Evolutionary conservation across 2,113 vertebrate species (phyloP).

Genomic region (Odocoileus hemionus): DNA sequence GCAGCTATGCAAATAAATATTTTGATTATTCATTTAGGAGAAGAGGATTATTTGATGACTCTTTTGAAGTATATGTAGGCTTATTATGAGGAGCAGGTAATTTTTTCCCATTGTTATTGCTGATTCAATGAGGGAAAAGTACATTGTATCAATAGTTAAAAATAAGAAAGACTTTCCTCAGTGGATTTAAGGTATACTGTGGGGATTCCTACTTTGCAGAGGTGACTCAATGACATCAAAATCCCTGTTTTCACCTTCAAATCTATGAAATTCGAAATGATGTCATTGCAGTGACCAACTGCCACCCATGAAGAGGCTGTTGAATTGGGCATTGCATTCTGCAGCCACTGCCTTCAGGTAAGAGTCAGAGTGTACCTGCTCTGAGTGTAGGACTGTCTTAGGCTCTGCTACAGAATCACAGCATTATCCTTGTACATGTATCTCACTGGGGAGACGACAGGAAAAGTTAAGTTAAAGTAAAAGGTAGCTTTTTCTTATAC

Average conservation of each 20-base stretch:
- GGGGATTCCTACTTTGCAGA: neutral
- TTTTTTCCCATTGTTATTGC: neutral
- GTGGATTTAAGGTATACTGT: neutral
- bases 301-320: neutral
- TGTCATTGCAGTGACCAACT: neutral
- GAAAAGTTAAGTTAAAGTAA: neutral
- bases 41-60: slow-evolving; percentile 48
- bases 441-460: neutral
- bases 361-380: neutral
- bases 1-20: slow-evolving; percentile 55
- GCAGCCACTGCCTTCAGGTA: neutral
- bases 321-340: neutral
- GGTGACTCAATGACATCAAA: slow-evolving; percentile 4
- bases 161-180: slow-evolving; percentile 28
- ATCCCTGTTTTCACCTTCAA: neutral
- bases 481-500: neutral
- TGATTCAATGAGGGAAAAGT: slow-evolving; percentile 39
- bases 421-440: neutral
- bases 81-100: neutral
- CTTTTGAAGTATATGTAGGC: slow-evolving; percentile 22
- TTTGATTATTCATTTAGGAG: slow-evolving; percentile 55
- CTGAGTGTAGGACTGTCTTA: neutral
- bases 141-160: neutral
- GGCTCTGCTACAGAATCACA: neutral
- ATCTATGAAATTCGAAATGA: slow-evolving; percentile 14